Conservation (phyloP, 53 echinoderm and acorn worm species). For the Zoroaster sp. region DNA sequence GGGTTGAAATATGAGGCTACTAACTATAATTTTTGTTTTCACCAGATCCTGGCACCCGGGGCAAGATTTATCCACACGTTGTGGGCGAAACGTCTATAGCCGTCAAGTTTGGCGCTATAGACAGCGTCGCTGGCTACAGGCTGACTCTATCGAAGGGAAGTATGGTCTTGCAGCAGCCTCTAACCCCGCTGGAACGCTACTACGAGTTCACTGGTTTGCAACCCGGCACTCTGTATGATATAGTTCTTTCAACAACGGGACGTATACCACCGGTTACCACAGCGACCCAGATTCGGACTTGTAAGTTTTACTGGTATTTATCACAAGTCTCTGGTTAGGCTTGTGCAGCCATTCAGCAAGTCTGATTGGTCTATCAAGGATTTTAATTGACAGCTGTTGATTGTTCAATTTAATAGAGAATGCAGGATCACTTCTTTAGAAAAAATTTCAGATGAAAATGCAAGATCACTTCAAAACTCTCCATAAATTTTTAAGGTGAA, state of each 20-base stretch:
- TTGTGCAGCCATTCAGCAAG: too few relatives aligned
- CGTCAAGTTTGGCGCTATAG: constrained; percentile 28
- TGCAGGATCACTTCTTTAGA: too few relatives aligned
- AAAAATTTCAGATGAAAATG: not conserved
- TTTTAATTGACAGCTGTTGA: too few relatives aligned
- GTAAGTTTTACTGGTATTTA: constrained; percentile 11
- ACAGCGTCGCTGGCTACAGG: not conserved
- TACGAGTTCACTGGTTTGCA: not conserved
- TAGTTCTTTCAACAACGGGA: not conserved
- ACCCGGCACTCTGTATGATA: not conserved
- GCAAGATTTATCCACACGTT: constrained; percentile 23
- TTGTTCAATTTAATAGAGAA: too few relatives aligned
- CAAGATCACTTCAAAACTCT: not conserved
- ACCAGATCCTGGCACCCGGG: not conserved
- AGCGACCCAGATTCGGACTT: not conserved
- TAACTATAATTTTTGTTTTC: not conserved
- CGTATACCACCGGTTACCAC: not conserved
- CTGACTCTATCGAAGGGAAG: not conserved
- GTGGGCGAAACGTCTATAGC: constrained; percentile 8
- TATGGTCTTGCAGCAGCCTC: not conserved
- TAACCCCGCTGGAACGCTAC: not conserved
- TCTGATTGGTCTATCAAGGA: too few relatives aligned
- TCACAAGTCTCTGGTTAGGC: too few relatives aligned
- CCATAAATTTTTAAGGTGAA: not conserved
- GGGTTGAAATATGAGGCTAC: too few relatives aligned